These are phyloP conservation scores for Lasioglossum marginatum DNA, from an alignment of 2,888 invertebrate species.

Conservation along the genomic window DNA sequence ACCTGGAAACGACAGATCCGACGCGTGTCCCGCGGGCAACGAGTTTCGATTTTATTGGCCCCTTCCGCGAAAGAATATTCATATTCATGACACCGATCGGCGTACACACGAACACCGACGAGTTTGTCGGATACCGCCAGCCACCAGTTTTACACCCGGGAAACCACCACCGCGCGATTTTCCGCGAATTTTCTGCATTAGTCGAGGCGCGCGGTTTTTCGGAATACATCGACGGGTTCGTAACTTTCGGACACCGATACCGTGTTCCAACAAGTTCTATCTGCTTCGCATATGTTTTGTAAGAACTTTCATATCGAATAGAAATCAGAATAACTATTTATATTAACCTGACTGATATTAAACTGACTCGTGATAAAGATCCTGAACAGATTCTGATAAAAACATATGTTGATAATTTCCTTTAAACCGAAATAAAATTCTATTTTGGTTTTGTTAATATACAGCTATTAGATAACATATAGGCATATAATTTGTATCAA, in stretches of 20 bases:
- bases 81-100: slow-evolving; percentile 25
- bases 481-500: too few species aligned
- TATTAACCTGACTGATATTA: too few species aligned
- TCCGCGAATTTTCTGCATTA: neutral
- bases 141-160: neutral
- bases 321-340: too few species aligned
- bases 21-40: neutral
- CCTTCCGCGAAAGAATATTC: slow-evolving; percentile 21
- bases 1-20: neutral
- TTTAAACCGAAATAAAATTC: too few species aligned
- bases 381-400: too few species aligned
- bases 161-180: neutral
- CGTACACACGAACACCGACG: neutral
- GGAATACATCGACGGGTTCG: neutral
- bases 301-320: neutral
- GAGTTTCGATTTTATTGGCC: slow-evolving; percentile 24
- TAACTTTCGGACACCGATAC: neutral
- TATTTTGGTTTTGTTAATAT: too few species aligned
- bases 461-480: too few species aligned
- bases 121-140: neutral
- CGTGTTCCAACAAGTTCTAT: neutral
- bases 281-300: neutral
- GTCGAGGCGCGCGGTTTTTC: neutral
- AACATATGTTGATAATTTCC: too few species aligned
- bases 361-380: too few species aligned